Evolutionary conservation across 2,888 invertebrate genomes (phyloP), one percentile per base, ranked within the genome.

Genomic region (Galeruca laticollis): DNA sequence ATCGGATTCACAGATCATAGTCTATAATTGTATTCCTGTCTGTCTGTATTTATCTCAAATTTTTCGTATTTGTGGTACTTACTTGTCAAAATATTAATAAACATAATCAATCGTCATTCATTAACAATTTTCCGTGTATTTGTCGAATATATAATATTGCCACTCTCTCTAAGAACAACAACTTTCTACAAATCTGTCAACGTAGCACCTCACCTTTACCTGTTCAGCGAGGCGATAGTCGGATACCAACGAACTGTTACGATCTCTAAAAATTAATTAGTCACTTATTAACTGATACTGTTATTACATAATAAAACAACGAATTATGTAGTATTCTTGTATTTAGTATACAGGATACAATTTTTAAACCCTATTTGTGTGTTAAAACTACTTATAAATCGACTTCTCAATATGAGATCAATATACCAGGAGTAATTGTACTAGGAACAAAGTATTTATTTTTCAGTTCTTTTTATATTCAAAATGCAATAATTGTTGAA

Each of bases 161-260:
- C 4, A 5, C 3, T 26, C 3, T 26, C 26, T 26, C 26, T 5
- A 3, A 26, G 6, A 26, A 5, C 26, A 15, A 43, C 13, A 10
- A 26, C 9, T 26, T 52, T 52, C 13, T 52, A 8, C 33, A 60
- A 43, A 47, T 31, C 1, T 31, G 26, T 60, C 60, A 26, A 60
- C 43, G 18, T 31, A 26, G 47, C 31, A 9, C 21, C 49, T 60
- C 56, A 70, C 63, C 63, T 75, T 69, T 78, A 77, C 77, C 76
- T 78, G 76, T 70, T 74, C 74, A 71, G 66, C 52, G 35, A 72
- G 73, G 71, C 66, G 51, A 51, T 57, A 33, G 37, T 71, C 77
- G 77, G 74, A 69, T 65, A 35, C n/a, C 21, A 57, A 75, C 79
- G 78, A 76, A 73, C 65, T 63, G 56, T 33, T 60, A 66, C 74